Evolutionary conservation across 2,888 invertebrate genomes (phyloP).

Genomic region (Ochropleura plecta): DNA sequence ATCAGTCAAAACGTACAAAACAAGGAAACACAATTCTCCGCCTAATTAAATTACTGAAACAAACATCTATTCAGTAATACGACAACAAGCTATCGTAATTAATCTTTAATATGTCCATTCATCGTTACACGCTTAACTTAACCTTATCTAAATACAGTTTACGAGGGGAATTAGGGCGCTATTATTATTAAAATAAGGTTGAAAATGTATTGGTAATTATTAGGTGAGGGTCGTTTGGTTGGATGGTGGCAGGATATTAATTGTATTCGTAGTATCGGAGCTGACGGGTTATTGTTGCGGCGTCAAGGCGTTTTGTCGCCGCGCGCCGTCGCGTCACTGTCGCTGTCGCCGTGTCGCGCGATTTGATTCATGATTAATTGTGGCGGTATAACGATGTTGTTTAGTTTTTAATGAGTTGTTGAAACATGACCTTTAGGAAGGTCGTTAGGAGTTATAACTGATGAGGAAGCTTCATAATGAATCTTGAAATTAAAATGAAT

Average conservation of each 20-base stretch:
- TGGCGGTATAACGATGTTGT: conserved; percentile 61
- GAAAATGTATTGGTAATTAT: conserved; percentile 57
- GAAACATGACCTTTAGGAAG: conserved; percentile 49
- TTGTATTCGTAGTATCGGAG: conserved; percentile 72
- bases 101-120: conserved; percentile 70
- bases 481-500: conserved; percentile 6
- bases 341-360: conserved; percentile 61
- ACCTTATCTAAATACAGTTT: conserved; percentile 46
- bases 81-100: conserved; percentile 70
- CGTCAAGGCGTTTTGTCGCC: conserved; percentile 73
- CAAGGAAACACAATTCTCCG: conserved; percentile 43
- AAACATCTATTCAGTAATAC: conserved; percentile 66
- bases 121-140: conserved; percentile 62
- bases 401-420: conserved; percentile 61
- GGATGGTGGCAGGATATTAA: conserved; percentile 69
- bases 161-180: conserved; percentile 41
- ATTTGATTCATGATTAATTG: conserved; percentile 65
- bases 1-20: conserved; percentile 18
- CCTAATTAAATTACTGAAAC: conserved; percentile 64
- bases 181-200: conserved; percentile 38
- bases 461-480: conserved; percentile 11
- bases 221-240: conserved; percentile 56
- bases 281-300: conserved; percentile 74
- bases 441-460: conserved; percentile 36
- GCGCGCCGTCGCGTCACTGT: conserved; percentile 58